These are phyloP conservation scores for Serranus cabrilla DNA, from an alignment of 2,797 vertebrate species.

Conservation along the genomic window DNA sequence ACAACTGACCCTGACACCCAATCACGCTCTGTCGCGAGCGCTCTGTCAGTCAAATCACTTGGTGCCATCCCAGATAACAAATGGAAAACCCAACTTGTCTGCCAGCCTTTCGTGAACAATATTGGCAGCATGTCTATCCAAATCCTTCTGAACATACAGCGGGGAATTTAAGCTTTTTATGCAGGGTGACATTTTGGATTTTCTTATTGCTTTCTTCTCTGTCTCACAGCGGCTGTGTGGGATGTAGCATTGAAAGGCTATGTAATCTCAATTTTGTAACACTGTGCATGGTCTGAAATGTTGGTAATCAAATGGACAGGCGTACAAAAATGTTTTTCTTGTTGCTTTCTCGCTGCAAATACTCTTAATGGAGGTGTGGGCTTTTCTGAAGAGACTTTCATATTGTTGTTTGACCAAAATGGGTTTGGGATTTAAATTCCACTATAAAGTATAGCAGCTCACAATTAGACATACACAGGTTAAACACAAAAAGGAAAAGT, in stretches of 20 bases:
- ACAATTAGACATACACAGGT: no score
- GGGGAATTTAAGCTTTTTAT: slow-evolving; percentile 41
- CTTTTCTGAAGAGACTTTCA: neutral
- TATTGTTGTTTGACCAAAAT: neutral
- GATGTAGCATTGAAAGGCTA: slow-evolving; percentile 36
- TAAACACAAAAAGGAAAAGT: no score
- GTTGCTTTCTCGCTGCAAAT: neutral
- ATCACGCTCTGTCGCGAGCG: slow-evolving; percentile 43
- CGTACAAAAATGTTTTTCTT: slow-evolving; percentile 1
- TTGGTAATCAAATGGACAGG: slow-evolving; percentile 45
- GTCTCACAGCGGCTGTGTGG: slow-evolving; percentile 37
- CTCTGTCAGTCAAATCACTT: slow-evolving; percentile 45
- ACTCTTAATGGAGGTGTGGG: neutral
- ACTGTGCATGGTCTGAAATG: slow-evolving; percentile 26
- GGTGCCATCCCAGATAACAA: slow-evolving; percentile 46
- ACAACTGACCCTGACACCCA: slow-evolving; percentile 66
- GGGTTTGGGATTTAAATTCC: neutral
- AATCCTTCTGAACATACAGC: slow-evolving; percentile 42
- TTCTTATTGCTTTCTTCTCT: slow-evolving; percentile 30
- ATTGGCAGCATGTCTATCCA: slow-evolving; percentile 45
- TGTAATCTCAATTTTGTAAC: slow-evolving; percentile 48
- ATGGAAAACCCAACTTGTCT: slow-evolving; percentile 44
- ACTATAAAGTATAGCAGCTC: no score
- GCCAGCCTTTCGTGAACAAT: slow-evolving; percentile 1
- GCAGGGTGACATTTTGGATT: slow-evolving; percentile 44